These are phyloP conservation scores for Poeciliopsis retropinna DNA, from an alignment of 2,113 vertebrate genomes.

Conservation along the genomic window DNA sequence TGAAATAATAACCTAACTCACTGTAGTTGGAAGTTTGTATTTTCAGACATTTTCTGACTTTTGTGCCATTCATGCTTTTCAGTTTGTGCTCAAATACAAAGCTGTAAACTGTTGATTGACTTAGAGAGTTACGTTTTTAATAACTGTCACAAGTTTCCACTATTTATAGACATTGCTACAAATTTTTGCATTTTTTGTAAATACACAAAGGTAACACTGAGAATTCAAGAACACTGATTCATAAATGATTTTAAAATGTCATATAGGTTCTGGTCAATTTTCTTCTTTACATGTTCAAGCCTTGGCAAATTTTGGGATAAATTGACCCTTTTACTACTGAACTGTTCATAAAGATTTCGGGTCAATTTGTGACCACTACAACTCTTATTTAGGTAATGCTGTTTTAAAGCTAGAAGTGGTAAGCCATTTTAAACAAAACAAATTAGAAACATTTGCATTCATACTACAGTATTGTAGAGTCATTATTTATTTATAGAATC, in stretches of 20 bases:
- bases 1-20: conserved; percentile 4
- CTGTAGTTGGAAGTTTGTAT: neutral
- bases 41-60: conserved; percentile 8
- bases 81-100: conserved; percentile 21
- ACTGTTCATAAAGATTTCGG: neutral
- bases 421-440: too few species aligned
- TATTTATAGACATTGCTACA: too few species aligned
- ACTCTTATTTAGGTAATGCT: neutral
- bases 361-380: neutral
- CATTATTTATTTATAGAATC: neutral
- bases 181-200: neutral
- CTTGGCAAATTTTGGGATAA: neutral
- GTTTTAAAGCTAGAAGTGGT: too few species aligned
- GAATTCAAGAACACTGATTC: conserved; percentile 4
- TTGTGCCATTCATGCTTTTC: neutral
- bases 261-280: too few species aligned
- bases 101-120: conserved; percentile 25
- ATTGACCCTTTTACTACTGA: neutral
- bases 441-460: neutral
- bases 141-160: conserved; percentile 1
- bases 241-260: conserved; percentile 59
- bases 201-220: neutral
- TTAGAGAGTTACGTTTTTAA: conserved; percentile 6
- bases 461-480: neutral
- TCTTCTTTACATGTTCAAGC: too few species aligned